These are phyloP conservation scores for Malurus leucopterus DNA, from an alignment of 2,797 vertebrate genomes.

Conservation along the genomic window DNA sequence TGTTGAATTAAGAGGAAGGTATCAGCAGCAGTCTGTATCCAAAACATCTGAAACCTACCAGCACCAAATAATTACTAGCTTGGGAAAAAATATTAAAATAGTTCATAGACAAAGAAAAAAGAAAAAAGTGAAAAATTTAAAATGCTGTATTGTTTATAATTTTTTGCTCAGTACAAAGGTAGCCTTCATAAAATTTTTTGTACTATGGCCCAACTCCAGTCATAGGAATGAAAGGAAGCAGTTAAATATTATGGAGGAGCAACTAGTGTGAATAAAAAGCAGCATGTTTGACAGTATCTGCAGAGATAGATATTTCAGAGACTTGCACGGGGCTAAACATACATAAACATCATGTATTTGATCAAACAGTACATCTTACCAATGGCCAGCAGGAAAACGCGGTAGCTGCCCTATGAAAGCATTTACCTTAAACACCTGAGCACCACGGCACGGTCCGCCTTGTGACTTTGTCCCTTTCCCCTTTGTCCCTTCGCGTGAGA, in stretches of 20 bases:
- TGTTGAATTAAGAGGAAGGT: background rate
- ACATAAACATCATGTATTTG: background rate
- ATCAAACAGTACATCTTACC: fast-evolving
- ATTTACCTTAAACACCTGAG: background rate
- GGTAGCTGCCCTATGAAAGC: fast-evolving
- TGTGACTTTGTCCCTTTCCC: background rate
- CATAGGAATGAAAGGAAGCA: fast-evolving
- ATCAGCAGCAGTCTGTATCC: background rate
- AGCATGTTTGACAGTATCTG: background rate
- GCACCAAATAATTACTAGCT: background rate
- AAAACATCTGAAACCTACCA: background rate
- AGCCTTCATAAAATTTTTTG: background rate
- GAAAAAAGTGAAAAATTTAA: fast-evolving
- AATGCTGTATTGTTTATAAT: background rate
- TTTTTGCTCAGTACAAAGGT: background rate
- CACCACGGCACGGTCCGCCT: background rate
- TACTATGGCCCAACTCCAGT: background rate
- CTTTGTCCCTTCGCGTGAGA: too few relatives aligned
- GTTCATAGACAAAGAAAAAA: background rate
- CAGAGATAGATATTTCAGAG: background rate
- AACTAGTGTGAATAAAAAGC: fast-evolving
- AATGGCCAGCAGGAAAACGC: fast-evolving
- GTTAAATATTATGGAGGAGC: background rate
- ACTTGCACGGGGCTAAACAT: background rate
- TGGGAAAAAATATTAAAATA: background rate